Base-by-base conservation (phyloP, 2,113 vertebrate genomes). In the Percina caprodes region DNA sequence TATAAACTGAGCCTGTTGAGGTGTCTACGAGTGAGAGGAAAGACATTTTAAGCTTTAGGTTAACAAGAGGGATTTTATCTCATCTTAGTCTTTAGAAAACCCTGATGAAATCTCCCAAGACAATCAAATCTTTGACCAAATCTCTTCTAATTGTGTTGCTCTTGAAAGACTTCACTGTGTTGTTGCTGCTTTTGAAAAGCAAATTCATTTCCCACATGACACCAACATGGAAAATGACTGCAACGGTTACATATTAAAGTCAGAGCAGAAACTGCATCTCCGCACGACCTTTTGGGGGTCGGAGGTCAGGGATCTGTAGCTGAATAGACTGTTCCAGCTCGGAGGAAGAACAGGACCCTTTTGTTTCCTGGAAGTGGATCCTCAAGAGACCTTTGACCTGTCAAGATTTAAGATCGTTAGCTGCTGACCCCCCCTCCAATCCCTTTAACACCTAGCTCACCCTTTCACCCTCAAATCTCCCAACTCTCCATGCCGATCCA, bases 281-380 rank as follows among this genome's bases (percentile, higher is more conserved):
- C 7, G 1, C 71, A 14, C 86, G 86, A 33, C 69, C 24, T 12
- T 72, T 30, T 0, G 19, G 14, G 42, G 66, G 55, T 86, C 69
- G 58, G 0, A 86, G 84, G 86, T 82, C 61, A 3, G 1, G 0
- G 62, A 69, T 87, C 72, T 62, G 51, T 18, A 10, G 51, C 77
- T 84, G 75, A 89, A 87, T 77, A 4, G 84, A 75, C 80, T 60
- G 39, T 56, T 85, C 70, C 54, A 81, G 79, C 71, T 81, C 19
- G 2, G 59, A 49, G 49, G 39, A 56, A 6, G 79, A 85, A 91
- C 89, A 92, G 79, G 66, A 80, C 77, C 77, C 69, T 67, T 71
- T 91, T 93, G 88, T 93, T 83, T 88, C 58, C 61, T 72, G 66
- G 84, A 89, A 91, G 92, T 91, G 84, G 74, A 90, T 91, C 92